These are phyloP conservation scores for Kryptolebias marmoratus DNA, from an alignment of 2,113 vertebrate species.

Conservation along the genomic window DNA sequence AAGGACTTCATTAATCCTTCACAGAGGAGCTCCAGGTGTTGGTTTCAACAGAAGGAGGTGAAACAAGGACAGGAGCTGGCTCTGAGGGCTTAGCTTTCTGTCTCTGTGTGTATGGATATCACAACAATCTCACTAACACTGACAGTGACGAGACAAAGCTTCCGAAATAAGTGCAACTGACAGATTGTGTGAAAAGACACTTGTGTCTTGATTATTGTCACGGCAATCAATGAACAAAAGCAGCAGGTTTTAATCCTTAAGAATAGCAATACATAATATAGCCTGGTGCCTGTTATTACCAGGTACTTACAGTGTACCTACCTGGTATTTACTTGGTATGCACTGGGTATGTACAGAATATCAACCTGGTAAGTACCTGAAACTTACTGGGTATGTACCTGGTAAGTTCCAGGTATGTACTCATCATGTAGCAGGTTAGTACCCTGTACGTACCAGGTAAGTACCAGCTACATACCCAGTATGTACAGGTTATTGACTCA, in stretches of 20 bases:
- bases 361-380: too few species aligned
- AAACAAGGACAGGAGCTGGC: constrained; percentile 10
- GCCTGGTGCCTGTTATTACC: too few species aligned
- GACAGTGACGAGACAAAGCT: not conserved
- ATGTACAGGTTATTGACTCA: too few species aligned
- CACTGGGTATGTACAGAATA: too few species aligned
- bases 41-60: constrained; percentile 42
- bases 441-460: too few species aligned
- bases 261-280: too few species aligned
- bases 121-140: not conserved
- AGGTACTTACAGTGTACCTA: too few species aligned
- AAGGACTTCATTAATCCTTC: constrained; percentile 53
- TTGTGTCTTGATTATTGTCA: not conserved
- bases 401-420: too few species aligned
- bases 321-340: too few species aligned
- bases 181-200: not conserved
- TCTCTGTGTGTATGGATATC: constrained; percentile 4
- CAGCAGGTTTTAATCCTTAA: not conserved
- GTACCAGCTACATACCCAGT: too few species aligned
- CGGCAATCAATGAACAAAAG: not conserved
- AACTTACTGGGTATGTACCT: too few species aligned
- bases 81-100: not conserved
- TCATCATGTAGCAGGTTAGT: too few species aligned
- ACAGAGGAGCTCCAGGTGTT: constrained; percentile 43
- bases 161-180: not conserved